phyloP scores from a whole-genome alignment of 2,888 invertebrate genomes.

The Loripinus fragilis region DNA sequence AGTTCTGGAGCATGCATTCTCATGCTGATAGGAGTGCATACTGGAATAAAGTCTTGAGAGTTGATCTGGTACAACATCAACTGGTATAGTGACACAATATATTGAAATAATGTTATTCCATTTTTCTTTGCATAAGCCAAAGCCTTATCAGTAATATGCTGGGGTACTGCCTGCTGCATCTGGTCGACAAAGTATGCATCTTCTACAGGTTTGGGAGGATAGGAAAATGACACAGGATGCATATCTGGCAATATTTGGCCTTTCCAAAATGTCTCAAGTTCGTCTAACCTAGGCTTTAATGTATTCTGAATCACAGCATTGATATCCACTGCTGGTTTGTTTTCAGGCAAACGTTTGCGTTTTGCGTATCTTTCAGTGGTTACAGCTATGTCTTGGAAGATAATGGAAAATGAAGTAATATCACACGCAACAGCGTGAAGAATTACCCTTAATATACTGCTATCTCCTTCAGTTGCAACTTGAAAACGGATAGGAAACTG shows the following conservation, averaged over 20 bases:
- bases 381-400: conserved; percentile 39
- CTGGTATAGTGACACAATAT: conserved; percentile 39
- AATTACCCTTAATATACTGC: conserved; percentile 27
- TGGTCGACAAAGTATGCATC: neutral
- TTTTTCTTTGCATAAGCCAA: conserved; percentile 18
- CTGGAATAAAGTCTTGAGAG: conserved; percentile 23
- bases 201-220: neutral
- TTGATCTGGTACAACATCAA: conserved; percentile 21
- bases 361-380: neutral
- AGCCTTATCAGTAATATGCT: conserved; percentile 13
- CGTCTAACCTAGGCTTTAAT: neutral
- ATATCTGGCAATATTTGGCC: neutral
- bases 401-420: conserved; percentile 31
- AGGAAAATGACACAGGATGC: neutral
- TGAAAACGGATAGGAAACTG: conserved; percentile 40
- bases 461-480: conserved; percentile 27
- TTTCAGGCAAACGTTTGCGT: neutral
- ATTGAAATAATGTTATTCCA: conserved; percentile 37
- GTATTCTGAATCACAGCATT: neutral
- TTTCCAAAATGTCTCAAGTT: neutral
- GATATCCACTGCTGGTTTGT: neutral
- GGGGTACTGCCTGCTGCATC: conserved; percentile 21
- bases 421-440: conserved; percentile 37
- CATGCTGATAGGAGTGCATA: conserved; percentile 46
- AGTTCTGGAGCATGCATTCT: conserved; percentile 45